phyloP scores from a whole-genome alignment of 2,888 invertebrate genomes.

The Phengaris arion region DNA sequence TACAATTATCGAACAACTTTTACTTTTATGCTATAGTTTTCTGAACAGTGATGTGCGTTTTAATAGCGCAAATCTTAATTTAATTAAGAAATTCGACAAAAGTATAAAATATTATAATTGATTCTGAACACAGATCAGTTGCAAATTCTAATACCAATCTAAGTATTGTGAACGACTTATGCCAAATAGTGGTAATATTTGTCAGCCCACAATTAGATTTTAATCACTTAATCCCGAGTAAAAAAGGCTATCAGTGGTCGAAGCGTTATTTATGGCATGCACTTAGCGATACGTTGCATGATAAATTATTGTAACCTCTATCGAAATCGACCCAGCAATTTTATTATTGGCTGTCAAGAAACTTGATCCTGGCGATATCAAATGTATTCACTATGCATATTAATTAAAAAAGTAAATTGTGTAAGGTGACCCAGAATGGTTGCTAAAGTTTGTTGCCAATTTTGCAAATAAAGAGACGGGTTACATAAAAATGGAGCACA shows the following conservation, averaged over 20 bases:
- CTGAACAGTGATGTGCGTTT: conserved; percentile 52
- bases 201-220: background rate
- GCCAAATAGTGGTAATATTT: no score
- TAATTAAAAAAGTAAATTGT: background rate
- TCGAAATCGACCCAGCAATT: conserved; percentile 7
- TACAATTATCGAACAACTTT: conserved; percentile 10
- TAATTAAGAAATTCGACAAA: no score
- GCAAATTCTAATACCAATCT: no score
- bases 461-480: background rate
- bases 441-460: background rate
- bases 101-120: no score
- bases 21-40: conserved; percentile 38
- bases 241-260: conserved; percentile 1
- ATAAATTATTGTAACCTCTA: conserved; percentile 1
- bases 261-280: background rate
- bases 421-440: background rate
- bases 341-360: background rate
- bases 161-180: no score
- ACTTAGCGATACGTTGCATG: background rate
- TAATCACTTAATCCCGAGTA: background rate
- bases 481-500: background rate
- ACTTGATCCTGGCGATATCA: conserved; percentile 3
- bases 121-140: no score
- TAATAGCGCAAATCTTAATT: background rate
- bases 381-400: background rate